phyloP scores from a whole-genome alignment of 2,113 vertebrate genomes.

The Anarhynchus alexandrinus region DNA sequence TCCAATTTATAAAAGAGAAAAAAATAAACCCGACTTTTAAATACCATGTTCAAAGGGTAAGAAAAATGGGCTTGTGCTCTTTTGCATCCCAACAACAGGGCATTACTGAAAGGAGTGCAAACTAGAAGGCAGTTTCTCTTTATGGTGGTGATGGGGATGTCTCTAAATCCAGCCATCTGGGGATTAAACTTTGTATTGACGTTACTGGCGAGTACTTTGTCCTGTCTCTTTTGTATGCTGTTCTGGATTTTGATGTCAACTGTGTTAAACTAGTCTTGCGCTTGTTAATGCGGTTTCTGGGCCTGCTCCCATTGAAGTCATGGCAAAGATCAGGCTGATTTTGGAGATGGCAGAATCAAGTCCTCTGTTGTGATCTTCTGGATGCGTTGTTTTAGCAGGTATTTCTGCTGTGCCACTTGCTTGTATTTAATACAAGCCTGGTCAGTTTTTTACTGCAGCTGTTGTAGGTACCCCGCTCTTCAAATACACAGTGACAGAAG shows the following conservation, averaged over 20 bases:
- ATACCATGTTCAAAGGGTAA: conserved; percentile 37
- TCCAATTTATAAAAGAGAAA: neutral
- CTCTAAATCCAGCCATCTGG: conserved; percentile 59
- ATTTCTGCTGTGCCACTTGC: neutral
- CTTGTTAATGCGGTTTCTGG: conserved; percentile 57
- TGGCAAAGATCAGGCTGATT: conserved; percentile 58
- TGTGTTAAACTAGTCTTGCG: conserved; percentile 48
- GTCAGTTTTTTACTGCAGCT: neutral
- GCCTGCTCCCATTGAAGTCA: conserved; percentile 40
- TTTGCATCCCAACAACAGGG: conserved; percentile 42
- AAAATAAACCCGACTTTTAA: neutral
- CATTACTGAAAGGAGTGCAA: conserved; percentile 33
- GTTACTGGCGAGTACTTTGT: conserved; percentile 56
- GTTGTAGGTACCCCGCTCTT: neutral
- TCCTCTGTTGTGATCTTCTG: neutral
- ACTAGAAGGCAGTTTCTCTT: conserved; percentile 42
- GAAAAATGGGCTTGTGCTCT: conserved; percentile 32
- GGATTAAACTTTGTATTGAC: conserved; percentile 63
- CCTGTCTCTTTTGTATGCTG: conserved; percentile 55
- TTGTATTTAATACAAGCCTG: neutral
- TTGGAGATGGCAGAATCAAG: neutral
- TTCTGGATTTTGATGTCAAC: conserved; percentile 63
- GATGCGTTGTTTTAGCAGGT: neutral
- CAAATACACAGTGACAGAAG: neutral
- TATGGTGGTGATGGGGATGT: conserved; percentile 43